Evolutionary conservation across 53 echinoderm and acorn worm genomes (phyloP), one percentile per base, ranked within the genome.

Genomic region (Apostichopus leukothele): DNA sequence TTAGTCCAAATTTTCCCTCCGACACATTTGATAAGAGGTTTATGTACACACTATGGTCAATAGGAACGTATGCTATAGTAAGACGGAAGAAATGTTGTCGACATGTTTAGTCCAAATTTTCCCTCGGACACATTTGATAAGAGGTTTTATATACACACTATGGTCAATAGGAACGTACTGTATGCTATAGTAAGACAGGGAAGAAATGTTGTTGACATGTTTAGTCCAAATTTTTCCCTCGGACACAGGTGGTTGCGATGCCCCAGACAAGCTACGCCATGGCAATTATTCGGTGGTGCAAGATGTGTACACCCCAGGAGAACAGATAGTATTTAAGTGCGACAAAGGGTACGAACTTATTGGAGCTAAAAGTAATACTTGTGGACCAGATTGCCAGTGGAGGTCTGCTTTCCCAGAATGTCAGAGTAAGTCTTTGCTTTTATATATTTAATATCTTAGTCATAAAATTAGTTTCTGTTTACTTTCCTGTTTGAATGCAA

Each of bases 161-260:
- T 1, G 27, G 27, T 1, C 27, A 27, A 27, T 27, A 27, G 27
- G 27, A 27, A 27, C 27, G n/a, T n/a, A n/a, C n/a, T n/a, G 27
- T 27, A 27, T 1, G 1, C 27, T 27, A 27, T 27, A 27, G 27
- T 27, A 27, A 1, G 27, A 27, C 27, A 27, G 27, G 27, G 27
- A 27, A 27, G 27, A 27, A 27, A 27, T 27, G 27, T 27, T 27
- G 27, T 27, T 1, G 63, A 13, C 3, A 63, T 63, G 7, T 13
- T 63, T 13, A 63, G 12, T 63, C 63, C 4, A 63, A 11, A 63
- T 51, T 73, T 73, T n/a, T 25, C 68, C 39, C 61, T 76, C 73
- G 16, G 12, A 7, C 76, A 26, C 63, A 95, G 95, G 83, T 90
- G 93, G 90, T 25, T 95, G 95, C 79, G 95, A 95, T 25, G 75